Percentiles rank a stretch among this genome's conserved stretches.
phyloP scores from a whole-genome alignment of 2,113 vertebrate genomes.

The Equus przewalskii region DNA sequence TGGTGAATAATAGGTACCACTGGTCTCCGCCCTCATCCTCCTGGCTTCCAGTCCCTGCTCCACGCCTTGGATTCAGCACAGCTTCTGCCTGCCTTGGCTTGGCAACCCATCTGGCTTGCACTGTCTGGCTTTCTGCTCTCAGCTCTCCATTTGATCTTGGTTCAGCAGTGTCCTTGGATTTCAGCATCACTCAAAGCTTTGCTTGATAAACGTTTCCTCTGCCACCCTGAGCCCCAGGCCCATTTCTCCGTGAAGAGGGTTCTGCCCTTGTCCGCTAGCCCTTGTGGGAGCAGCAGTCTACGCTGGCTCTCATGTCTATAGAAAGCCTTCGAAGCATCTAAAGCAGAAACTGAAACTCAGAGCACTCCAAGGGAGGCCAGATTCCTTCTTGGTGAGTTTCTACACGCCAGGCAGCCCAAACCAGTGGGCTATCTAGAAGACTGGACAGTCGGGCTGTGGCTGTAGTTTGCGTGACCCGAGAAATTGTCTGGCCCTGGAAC shows the following conservation, averaged over 20 bases:
- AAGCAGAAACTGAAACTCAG: background rate
- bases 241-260: background rate
- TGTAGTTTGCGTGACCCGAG: background rate
- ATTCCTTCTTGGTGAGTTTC: background rate
- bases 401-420: background rate
- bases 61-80: background rate
- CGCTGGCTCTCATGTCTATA: background rate
- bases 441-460: background rate
- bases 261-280: background rate
- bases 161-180: background rate
- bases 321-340: background rate
- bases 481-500: background rate
- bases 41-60: background rate
- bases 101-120: background rate
- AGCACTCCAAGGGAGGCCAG: background rate
- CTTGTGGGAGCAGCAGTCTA: rapidly evolving
- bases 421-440: background rate
- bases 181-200: background rate
- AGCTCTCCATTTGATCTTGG: background rate
- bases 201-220: background rate
- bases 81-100: background rate
- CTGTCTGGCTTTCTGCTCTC: background rate
- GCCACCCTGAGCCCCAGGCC: background rate
- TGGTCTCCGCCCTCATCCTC: background rate
- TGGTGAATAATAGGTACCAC: background rate